phyloP scores from a whole-genome alignment of 2,113 vertebrate genomes.

The Sigmodon hispidus region DNA sequence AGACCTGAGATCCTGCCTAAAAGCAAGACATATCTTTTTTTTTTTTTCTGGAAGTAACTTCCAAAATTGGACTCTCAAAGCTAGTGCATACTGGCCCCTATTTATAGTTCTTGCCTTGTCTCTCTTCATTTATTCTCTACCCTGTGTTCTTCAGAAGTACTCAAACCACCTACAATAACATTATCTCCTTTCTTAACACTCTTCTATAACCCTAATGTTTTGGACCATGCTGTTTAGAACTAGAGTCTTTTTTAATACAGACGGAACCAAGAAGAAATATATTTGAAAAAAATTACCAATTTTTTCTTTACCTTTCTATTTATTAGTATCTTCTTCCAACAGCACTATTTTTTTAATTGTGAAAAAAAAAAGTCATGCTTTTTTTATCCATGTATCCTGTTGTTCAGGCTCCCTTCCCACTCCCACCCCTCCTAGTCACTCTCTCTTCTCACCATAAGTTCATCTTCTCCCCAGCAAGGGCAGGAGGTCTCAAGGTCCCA shows the following conservation, averaged over 20 bases:
- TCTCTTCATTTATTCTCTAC: not conserved
- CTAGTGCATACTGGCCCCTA: too few species aligned
- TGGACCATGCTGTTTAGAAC: not conserved
- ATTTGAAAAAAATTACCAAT: constrained; percentile 23
- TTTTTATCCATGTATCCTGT: too few species aligned
- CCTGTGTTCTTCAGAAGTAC: not conserved
- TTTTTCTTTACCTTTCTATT: not conserved
- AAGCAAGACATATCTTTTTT: not conserved
- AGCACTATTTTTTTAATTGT: too few species aligned
- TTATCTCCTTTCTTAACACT: not conserved
- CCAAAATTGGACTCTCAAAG: not conserved
- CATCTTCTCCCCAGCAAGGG: too few species aligned
- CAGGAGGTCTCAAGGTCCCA: too few species aligned
- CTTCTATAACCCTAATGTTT: not conserved
- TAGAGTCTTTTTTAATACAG: not conserved
- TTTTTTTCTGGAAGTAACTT: not conserved
- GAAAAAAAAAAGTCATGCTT: too few species aligned
- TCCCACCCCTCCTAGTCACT: too few species aligned
- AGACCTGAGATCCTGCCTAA: constrained; percentile 2
- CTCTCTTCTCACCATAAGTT: too few species aligned
- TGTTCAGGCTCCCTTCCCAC: too few species aligned
- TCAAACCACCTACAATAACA: not conserved
- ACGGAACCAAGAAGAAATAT: not conserved
- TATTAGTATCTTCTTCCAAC: not conserved
- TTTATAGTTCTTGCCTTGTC: not conserved